Conservation (phyloP, 2,888 invertebrate species). For the Campoletis raptor region DNA sequence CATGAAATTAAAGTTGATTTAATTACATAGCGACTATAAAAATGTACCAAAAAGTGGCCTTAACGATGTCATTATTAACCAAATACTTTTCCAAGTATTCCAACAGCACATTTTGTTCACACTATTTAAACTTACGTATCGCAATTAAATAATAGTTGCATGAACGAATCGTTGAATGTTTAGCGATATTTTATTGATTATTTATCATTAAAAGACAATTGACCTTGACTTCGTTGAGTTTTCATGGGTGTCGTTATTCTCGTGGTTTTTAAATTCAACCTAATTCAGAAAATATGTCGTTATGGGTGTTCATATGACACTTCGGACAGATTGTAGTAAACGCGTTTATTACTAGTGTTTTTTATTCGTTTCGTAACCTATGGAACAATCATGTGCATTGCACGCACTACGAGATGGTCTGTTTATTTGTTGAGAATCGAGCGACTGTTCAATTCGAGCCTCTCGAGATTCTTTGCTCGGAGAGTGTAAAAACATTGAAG, state of each 20-base stretch:
- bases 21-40: background rate
- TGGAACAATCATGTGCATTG: slow-evolving; percentile 47
- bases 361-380: slow-evolving; percentile 38
- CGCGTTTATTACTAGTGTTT: slow-evolving; percentile 45
- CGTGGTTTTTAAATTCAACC: slow-evolving; percentile 40
- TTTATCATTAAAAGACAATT: background rate
- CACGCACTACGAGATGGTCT: slow-evolving; percentile 35
- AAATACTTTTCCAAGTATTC: background rate
- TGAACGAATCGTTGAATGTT: too few species aligned
- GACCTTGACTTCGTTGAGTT: slow-evolving; percentile 5
- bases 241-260: background rate
- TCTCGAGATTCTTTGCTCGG: slow-evolving; percentile 20
- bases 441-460: slow-evolving; percentile 31
- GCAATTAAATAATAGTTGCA: too few species aligned
- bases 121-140: too few species aligned
- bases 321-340: slow-evolving; percentile 25
- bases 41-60: background rate
- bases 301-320: slow-evolving; percentile 32
- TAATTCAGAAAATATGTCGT: slow-evolving; percentile 55
- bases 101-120: too few species aligned
- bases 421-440: slow-evolving; percentile 38
- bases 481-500: slow-evolving; percentile 8
- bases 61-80: background rate
- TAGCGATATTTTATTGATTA: too few species aligned
- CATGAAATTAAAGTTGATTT: background rate